phyloP scores from a whole-genome alignment of 1,140 invertebrate species.

The Branchinecta lynchi region DNA sequence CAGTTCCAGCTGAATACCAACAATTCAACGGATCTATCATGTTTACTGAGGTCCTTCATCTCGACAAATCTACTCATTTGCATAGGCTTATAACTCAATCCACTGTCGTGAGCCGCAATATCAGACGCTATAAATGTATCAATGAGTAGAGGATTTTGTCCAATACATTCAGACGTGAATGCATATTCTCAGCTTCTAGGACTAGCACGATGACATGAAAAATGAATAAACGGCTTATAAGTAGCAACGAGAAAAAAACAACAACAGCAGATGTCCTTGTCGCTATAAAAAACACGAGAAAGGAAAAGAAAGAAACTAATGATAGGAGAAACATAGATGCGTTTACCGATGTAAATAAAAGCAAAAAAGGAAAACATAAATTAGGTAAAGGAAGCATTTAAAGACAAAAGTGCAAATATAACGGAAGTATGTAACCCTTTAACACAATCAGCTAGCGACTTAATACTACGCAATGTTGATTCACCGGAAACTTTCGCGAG shows the following conservation, averaged over 20 bases:
- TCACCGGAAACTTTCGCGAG: not conserved
- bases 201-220: conserved; percentile 5
- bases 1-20: not conserved
- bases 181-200: conserved; percentile 4
- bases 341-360: too few species aligned
- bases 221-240: conserved; percentile 6
- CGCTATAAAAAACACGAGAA: not conserved
- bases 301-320: conserved; percentile 5
- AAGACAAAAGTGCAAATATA: not conserved
- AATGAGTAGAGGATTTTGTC: not conserved
- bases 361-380: too few species aligned
- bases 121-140: conserved; percentile 6
- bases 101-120: not conserved
- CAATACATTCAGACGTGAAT: conserved; percentile 1
- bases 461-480: not conserved
- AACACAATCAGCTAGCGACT: not conserved
- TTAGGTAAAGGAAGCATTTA: too few species aligned
- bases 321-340: too few species aligned
- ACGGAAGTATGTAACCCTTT: not conserved
- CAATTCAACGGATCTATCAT: not conserved
- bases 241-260: too few species aligned
- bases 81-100: conserved; percentile 9
- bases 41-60: not conserved
- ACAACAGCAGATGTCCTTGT: too few species aligned
- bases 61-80: not conserved